Evolutionary conservation across 2,797 vertebrate species (phyloP), one percentile per base, ranked within the genome.

Genomic region (Tinamus major): DNA sequence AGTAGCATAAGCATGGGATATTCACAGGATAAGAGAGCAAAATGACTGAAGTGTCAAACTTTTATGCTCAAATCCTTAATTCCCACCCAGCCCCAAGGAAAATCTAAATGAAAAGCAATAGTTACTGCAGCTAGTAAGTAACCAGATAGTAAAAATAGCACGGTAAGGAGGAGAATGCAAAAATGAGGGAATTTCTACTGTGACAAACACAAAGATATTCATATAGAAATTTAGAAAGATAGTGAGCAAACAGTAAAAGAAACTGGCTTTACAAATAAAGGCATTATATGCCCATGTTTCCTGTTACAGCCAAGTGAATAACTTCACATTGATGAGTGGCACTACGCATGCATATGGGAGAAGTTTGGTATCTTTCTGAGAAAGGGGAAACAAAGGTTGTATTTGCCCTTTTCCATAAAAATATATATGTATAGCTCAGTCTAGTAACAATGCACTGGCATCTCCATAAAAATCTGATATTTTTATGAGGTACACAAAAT

Each of bases 401-500:
- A 61, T 58, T 68, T 89, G 24, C 58, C n/a, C 56, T 31, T 14
- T 31, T 67, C 46, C 44, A 68, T 53, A 9, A 71, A 59, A 87
- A 19, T 46, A 46, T 19, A 46, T 46, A 46, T 48, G 0, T 7
- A 85, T 23, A 82, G n/a, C 11, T 93, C 56, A 44, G 14, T 39
- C n/a, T 5, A 85, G 12, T 6, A 92, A 89, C 2, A 62, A 49
- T 0, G 4, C 14, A 77, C 10, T 13, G 10, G 29, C 5, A 82
- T 51, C 64, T 64, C 78, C 89, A 65, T 37, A 72, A 83, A 89
- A 86, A 71, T 18, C 9, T 44, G 19, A 3, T 70, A 31, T n/a
- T 31, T 85, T 42, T 9, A 44, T 5, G n/a, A 70, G 1, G 0
- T 44, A 85, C 0, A 0, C 8, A 19, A 87, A 44, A 42, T 11